Evolutionary conservation across 2,113 vertebrate species (phyloP).

Genomic region (Pangasianodon hypophthalmus): DNA sequence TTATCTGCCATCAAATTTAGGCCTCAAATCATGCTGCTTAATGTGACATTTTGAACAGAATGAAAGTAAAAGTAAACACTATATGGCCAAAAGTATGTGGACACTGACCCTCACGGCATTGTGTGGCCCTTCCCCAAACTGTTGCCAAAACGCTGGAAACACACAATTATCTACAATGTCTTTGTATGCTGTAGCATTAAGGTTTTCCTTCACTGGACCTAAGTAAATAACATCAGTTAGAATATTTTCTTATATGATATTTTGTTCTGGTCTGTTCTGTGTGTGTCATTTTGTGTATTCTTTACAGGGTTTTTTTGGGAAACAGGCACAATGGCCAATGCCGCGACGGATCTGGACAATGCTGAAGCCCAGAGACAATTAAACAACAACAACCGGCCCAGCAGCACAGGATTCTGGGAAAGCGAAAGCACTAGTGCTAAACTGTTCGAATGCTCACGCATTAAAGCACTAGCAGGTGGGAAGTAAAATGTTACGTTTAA

Average conservation of each 20-base stretch:
- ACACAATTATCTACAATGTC: neutral
- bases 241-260: neutral
- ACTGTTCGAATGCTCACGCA: constrained; percentile 90
- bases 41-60: neutral
- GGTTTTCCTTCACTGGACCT: neutral
- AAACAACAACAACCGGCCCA: constrained; percentile 86
- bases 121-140: neutral
- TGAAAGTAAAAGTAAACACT: neutral
- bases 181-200: neutral
- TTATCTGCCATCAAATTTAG: neutral
- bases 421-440: constrained; percentile 82
- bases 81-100: neutral
- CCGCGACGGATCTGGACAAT: constrained; percentile 86
- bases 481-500: neutral
- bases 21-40: neutral
- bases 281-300: neutral
- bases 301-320: constrained; percentile 55
- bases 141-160: neutral
- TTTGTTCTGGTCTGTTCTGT: neutral
- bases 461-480: constrained; percentile 89
- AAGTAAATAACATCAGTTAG: neutral
- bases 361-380: constrained; percentile 83
- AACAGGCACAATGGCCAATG: constrained; percentile 80
- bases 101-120: neutral
- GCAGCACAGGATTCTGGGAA: constrained; percentile 78